Evolutionary conservation across 2,888 invertebrate genomes (phyloP), one percentile per base, ranked within the genome.

Genomic region (Mamestra brassicae): DNA sequence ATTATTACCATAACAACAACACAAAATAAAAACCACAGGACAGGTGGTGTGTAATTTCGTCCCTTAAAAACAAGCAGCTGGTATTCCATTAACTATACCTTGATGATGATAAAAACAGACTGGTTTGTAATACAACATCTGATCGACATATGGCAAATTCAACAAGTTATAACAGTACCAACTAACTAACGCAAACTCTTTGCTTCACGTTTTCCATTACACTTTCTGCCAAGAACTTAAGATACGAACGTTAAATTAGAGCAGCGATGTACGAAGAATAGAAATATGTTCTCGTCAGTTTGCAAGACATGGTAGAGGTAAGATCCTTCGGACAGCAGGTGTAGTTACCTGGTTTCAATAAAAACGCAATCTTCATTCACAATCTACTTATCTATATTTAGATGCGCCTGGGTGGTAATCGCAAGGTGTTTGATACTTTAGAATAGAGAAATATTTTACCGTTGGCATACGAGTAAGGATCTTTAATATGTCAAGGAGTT

Each of bases 301-400:
- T 26, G 1, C 50, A 11, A 50, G 17, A 2, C 36, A 45, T 63
- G 26, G 54, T 76, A 15, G 47, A 55, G 63, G 45, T 38, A 34
- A 36, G 42, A 67, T 67, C 55, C 45, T 68, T 63, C 15, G 61
- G 13, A 36, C 36, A 58, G 70, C 85, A 86, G 85, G 83, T 83
- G 83, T 63, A 54, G 62, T 73, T 81, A 83, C 83, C 81, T 71
- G 87, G 50, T 68, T 80, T 76, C 34, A 71, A 87, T 62, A 87
- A 87, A 85, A 80, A 80, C 62, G 58, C 50, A 71, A 76, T 72
- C 36, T 74, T 71, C 54, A 69, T 84, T 69, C n/a, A 61, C 50
- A 5, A 52, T 55, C 26, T 26, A 26, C 26, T 42, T 79, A 36
- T 64, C 54, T 73, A 68, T 60, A 42, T 11, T 17, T 54, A 26